phyloP scores from a whole-genome alignment of 2,113 vertebrate species.

The Phodopus roborovskii region DNA sequence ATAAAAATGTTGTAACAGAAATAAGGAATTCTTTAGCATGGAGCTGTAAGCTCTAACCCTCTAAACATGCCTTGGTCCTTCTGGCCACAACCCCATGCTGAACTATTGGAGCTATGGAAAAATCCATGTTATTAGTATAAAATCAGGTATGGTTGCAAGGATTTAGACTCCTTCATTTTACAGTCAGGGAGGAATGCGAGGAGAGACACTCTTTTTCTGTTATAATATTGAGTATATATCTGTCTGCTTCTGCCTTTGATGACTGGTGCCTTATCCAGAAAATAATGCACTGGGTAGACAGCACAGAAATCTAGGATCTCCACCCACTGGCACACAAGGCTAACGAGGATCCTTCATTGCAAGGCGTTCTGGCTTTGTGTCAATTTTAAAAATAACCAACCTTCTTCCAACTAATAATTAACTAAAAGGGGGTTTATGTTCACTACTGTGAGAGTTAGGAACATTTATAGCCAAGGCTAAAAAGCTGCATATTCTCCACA shows the following conservation, averaged over 20 bases:
- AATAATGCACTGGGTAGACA: background rate
- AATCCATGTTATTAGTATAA: background rate
- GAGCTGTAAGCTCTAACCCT: background rate
- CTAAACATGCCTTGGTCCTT: background rate
- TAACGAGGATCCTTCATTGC: background rate
- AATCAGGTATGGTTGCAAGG: background rate
- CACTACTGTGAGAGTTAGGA: background rate
- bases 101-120: background rate
- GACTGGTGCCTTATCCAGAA: background rate
- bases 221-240: background rate
- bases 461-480: background rate
- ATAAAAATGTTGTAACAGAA: slow-evolving; percentile 1
- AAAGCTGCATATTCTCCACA: background rate
- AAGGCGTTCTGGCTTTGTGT: background rate
- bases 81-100: background rate
- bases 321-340: background rate
- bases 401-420: background rate
- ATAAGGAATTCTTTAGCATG: background rate
- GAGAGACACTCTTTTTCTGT: background rate
- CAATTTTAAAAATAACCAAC: slow-evolving; percentile 10
- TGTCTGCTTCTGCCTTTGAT: background rate
- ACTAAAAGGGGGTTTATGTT: background rate
- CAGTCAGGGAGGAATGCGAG: background rate
- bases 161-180: background rate
- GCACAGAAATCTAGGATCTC: background rate